These are phyloP conservation scores for Polylopha cassiicola DNA, from an alignment of 2,888 invertebrate species.

Conservation along the genomic window DNA sequence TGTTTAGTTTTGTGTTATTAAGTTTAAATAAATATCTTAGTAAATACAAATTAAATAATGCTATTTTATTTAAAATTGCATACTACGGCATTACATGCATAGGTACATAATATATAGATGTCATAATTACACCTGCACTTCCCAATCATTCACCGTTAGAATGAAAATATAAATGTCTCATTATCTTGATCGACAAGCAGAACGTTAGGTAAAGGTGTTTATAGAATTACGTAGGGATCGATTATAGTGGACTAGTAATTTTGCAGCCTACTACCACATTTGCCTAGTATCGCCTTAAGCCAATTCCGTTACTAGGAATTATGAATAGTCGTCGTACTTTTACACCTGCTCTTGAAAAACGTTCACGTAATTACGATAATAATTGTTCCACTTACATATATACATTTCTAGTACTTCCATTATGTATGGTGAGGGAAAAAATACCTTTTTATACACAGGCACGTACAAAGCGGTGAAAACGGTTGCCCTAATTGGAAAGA, in stretches of 20 bases:
- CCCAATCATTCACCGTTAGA: slow-evolving; percentile 13
- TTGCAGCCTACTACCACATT: slow-evolving; percentile 64
- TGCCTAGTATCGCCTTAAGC: slow-evolving; percentile 67
- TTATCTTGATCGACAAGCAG: slow-evolving; percentile 33
- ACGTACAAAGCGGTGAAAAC: no score
- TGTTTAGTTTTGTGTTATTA: no score
- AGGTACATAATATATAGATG: no score
- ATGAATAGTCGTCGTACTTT: slow-evolving; percentile 55
- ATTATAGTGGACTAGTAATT: slow-evolving; percentile 65
- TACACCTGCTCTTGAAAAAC: slow-evolving; percentile 70
- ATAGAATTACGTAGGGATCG: slow-evolving; percentile 56
- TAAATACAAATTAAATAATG: no score
- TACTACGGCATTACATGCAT: no score
- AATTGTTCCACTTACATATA: slow-evolving; percentile 50
- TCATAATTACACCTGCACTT: slow-evolving; percentile 12
- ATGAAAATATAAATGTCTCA: slow-evolving; percentile 20
- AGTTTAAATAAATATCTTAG: slow-evolving; percentile 6
- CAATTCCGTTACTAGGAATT: slow-evolving; percentile 69
- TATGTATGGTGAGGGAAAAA: slow-evolving; percentile 21
- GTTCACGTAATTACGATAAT: slow-evolving; percentile 64
- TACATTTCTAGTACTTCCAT: slow-evolving; percentile 34
- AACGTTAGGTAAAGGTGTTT: slow-evolving; percentile 57
- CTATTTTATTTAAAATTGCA: no score
- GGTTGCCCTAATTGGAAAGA: no score
- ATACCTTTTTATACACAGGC: neutral